Conservation (phyloP, 2,113 vertebrate species). For the Lophotis ruficrista region DNA sequence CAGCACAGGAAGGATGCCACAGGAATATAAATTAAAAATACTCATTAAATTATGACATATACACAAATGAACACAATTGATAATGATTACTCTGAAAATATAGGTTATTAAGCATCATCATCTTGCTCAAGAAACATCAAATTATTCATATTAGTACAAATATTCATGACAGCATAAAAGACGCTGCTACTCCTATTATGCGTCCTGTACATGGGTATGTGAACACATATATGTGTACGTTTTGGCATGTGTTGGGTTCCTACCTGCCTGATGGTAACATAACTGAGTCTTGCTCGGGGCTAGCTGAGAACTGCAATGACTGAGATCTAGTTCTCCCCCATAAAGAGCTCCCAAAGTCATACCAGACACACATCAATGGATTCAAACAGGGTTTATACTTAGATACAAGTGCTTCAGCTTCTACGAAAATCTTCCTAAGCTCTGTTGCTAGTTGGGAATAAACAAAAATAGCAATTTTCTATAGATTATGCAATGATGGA, state of each 20-base stretch:
- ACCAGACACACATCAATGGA: background rate
- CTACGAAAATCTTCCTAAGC: background rate
- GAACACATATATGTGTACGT: rapidly evolving
- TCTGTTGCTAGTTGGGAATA: background rate
- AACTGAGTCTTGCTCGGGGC: rapidly evolving
- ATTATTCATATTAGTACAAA: background rate
- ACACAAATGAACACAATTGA: conserved; percentile 25
- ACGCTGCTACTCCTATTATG: background rate
- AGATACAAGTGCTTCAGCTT: background rate
- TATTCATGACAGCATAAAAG: background rate
- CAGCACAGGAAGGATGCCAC: background rate
- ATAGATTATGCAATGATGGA: background rate
- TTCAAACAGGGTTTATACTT: background rate
- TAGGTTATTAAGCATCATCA: conserved; percentile 35
- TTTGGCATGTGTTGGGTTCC: background rate
- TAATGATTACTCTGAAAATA: conserved; percentile 27
- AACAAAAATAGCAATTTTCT: background rate
- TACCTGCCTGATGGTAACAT: rapidly evolving
- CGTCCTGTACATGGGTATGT: background rate
- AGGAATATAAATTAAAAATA: conserved; percentile 27
- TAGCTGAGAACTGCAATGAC: background rate
- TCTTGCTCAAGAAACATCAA: conserved; percentile 1
- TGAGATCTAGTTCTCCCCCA: background rate
- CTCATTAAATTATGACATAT: conserved; percentile 2
- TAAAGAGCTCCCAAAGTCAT: background rate